Evolutionary conservation across 2,113 vertebrate genomes (phyloP).

Genomic region (Pao palembangensis): DNA sequence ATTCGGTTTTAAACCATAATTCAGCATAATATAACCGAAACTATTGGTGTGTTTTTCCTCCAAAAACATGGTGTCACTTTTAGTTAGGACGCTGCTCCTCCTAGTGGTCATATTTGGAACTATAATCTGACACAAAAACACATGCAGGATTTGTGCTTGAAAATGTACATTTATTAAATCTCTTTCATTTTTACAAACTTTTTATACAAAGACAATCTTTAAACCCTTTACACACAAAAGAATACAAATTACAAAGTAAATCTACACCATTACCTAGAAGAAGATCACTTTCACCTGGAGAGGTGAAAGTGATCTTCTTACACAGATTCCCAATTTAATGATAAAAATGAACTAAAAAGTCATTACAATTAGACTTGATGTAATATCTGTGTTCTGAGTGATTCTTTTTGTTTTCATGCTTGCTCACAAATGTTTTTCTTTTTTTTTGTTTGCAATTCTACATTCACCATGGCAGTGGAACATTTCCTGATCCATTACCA

Average conservation of each 20-base stretch:
- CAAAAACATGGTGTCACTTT: not conserved
- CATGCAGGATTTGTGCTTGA: slow-evolving; percentile 15
- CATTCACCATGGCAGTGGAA: slow-evolving; percentile 11
- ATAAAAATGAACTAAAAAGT: not conserved
- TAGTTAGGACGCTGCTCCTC: slow-evolving; percentile 32
- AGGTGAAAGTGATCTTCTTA: slow-evolving; percentile 23
- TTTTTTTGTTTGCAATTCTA: not conserved
- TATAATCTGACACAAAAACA: not conserved
- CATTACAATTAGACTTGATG: no score
- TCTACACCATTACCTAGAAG: slow-evolving; percentile 25
- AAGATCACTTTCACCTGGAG: slow-evolving; percentile 10
- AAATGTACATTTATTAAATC: slow-evolving; percentile 61
- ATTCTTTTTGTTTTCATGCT: not conserved
- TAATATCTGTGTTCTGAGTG: no score
- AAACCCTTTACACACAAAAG: slow-evolving; percentile 39
- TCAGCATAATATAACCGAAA: not conserved
- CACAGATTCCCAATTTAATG: slow-evolving; percentile 7
- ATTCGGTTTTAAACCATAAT: not conserved
- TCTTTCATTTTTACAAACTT: slow-evolving; percentile 50
- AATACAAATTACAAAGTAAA: slow-evolving; percentile 50
- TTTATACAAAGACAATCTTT: slow-evolving; percentile 46
- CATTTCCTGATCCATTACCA: slow-evolving; percentile 9
- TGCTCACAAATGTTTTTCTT: not conserved
- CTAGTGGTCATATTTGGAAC: slow-evolving; percentile 39
- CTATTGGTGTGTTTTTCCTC: slow-evolving; percentile 3